These are phyloP conservation scores for Tortricodes alternella DNA, from an alignment of 2,888 invertebrate species.

Conservation along the genomic window DNA sequence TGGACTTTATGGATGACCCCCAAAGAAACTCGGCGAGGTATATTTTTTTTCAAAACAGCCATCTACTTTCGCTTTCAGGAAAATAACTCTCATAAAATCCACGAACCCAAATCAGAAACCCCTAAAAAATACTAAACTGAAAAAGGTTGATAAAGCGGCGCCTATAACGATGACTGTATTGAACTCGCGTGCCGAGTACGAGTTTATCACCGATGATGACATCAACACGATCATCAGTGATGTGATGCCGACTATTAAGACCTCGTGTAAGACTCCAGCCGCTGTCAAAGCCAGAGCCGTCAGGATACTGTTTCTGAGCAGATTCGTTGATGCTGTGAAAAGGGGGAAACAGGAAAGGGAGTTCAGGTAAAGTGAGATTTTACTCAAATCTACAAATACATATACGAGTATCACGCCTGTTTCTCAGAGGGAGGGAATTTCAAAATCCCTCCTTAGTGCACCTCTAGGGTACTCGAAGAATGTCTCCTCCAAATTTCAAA, in stretches of 20 bases:
- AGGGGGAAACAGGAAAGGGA: neutral
- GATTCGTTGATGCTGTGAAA: neutral
- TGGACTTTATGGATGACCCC: too few species aligned
- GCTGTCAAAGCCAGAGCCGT: neutral
- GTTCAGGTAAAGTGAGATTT: neutral
- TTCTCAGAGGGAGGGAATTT: too few species aligned
- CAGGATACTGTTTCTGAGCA: neutral
- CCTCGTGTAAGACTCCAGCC: neutral
- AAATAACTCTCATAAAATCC: neutral
- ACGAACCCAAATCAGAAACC: too few species aligned
- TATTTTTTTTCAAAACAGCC: too few species aligned
- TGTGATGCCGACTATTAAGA: neutral
- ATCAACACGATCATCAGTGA: neutral
- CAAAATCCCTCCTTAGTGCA: too few species aligned
- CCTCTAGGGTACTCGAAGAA: too few species aligned
- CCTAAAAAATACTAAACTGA: too few species aligned
- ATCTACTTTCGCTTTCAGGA: too few species aligned
- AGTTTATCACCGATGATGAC: neutral
- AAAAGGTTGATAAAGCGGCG: neutral
- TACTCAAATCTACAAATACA: too few species aligned
- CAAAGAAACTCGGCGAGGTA: too few species aligned
- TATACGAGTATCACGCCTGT: too few species aligned
- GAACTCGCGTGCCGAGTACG: neutral
- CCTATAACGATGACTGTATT: neutral
- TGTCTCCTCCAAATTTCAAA: too few species aligned